Base-by-base conservation (phyloP, 1,140 invertebrate genomes). In the Magallana angulata region DNA sequence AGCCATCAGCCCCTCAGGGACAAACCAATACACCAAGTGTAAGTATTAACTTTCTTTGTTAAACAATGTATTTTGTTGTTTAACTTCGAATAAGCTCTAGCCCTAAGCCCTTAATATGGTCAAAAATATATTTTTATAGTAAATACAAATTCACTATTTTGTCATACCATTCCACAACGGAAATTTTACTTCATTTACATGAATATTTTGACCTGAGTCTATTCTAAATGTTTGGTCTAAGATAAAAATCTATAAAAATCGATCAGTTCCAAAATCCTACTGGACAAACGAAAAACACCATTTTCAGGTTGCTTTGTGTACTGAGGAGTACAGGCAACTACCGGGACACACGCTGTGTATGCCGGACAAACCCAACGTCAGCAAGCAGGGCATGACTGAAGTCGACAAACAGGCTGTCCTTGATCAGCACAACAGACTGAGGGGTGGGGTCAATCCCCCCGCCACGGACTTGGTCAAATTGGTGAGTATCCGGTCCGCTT, bases 311-410 rank as follows among this genome's bases (percentile, higher is more conserved):
- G 7, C 5, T 12, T 12, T 11, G 14, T 92, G 92, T 71, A 91
- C 89, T 0, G 48, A 57, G 7, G 92, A 92, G 80, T 92, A 91
- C 84, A 76, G 87, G n/a, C 48, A 36, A 16, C 85, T 92, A 3
- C 59, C 86, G 0, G 91, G 91, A 18, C 91, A 92, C 59, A 92
- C 91, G 36, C 85, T 92, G 84, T 92, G 92, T 88, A 88, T 92
- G 83, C 82, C 57, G 4, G 92, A 92, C 83, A 88, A 89, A 36
- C 71, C 86, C 7, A 82, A 83, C 8, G 90, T 92, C 8, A 86
- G 80, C 36, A 57, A 64, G 11, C 83, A 84, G 57, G 92, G 92
- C 0, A 87, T 92, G 5, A 85, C 89, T 8, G 85, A 88, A 12
- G 81, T 86, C 3, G 89, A 91, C 16, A 86, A 87, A 62, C 11